A percentile compares a stretch with the other conserved stretches of the same genome.
Conservation (phyloP, 2,797 vertebrate genomes). For the Amphiprion clarkii region DNA sequence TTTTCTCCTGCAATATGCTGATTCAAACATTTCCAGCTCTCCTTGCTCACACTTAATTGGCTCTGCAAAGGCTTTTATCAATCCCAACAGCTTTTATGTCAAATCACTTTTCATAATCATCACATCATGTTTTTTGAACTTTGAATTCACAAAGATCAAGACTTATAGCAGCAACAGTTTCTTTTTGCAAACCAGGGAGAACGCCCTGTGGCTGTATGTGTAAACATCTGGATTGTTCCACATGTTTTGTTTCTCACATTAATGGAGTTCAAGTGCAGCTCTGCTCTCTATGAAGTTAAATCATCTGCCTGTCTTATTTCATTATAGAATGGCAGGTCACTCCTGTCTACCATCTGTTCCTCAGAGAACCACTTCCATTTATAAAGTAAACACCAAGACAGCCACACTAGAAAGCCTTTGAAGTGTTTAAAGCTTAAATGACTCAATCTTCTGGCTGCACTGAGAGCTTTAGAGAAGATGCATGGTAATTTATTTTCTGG, state of each 20-base stretch:
- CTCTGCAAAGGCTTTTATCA: slow-evolving; percentile 56
- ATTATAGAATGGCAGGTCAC: slow-evolving; percentile 29
- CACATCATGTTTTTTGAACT: slow-evolving; percentile 10
- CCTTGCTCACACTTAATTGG: slow-evolving; percentile 46
- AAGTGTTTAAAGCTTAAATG: slow-evolving; percentile 36
- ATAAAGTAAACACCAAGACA: slow-evolving; percentile 29
- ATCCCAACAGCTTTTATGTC: slow-evolving; percentile 7
- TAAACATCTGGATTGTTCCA: slow-evolving; percentile 44
- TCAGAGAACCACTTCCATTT: slow-evolving; percentile 24
- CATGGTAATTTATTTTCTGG: slow-evolving; percentile 42
- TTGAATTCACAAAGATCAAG: background rate
- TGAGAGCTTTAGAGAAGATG: slow-evolving; percentile 20
- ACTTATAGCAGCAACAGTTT: slow-evolving; percentile 19
- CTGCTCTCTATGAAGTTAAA: slow-evolving; percentile 27
- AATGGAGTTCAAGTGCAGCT: slow-evolving; percentile 6
- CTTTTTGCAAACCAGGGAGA: background rate
- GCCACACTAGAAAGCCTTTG: slow-evolving; percentile 38
- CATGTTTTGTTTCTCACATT: slow-evolving; percentile 12
- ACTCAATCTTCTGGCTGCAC: slow-evolving; percentile 25
- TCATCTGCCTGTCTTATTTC: slow-evolving; percentile 29
- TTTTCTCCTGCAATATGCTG: slow-evolving; percentile 53
- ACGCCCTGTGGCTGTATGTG: background rate
- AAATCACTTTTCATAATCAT: slow-evolving; percentile 23
- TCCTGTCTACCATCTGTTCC: slow-evolving; percentile 34
- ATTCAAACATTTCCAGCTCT: slow-evolving; percentile 49